Evolutionary conservation across 2,888 invertebrate genomes (phyloP).

Genomic region (Eurois occulta): DNA sequence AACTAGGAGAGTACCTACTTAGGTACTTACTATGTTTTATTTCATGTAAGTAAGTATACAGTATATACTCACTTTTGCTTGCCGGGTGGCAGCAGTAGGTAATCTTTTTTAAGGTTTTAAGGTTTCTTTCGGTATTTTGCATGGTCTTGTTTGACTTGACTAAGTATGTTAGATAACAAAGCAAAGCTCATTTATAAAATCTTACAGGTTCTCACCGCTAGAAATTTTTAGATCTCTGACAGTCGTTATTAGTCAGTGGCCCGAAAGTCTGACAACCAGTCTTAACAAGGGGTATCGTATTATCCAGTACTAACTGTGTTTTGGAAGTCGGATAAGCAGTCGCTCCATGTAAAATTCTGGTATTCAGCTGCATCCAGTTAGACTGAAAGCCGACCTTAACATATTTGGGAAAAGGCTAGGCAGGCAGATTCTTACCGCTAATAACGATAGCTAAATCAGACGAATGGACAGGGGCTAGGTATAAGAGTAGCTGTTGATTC

Average conservation of each 20-base stretch:
- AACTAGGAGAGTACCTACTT: conserved; percentile 16
- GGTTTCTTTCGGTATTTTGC: not conserved
- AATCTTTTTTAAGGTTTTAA: not conserved
- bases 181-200: not conserved
- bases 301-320: no score
- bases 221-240: no score
- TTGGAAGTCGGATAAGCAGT: no score
- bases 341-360: no score
- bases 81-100: no score
- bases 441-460: not conserved
- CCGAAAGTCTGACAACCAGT: no score
- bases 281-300: no score
- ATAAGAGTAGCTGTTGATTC: not conserved
- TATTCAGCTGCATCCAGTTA: no score
- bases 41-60: not conserved
- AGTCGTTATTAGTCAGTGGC: no score
- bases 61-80: not conserved
- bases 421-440: not conserved
- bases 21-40: conserved; percentile 13
- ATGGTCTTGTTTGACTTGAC: not conserved
- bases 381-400: no score
- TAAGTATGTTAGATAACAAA: not conserved
- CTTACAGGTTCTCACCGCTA: no score
- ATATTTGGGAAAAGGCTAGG: no score
- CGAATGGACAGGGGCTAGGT: not conserved